Base-by-base conservation (phyloP, 1,140 invertebrate genomes). In the Cryptotermes secundus region DNA sequence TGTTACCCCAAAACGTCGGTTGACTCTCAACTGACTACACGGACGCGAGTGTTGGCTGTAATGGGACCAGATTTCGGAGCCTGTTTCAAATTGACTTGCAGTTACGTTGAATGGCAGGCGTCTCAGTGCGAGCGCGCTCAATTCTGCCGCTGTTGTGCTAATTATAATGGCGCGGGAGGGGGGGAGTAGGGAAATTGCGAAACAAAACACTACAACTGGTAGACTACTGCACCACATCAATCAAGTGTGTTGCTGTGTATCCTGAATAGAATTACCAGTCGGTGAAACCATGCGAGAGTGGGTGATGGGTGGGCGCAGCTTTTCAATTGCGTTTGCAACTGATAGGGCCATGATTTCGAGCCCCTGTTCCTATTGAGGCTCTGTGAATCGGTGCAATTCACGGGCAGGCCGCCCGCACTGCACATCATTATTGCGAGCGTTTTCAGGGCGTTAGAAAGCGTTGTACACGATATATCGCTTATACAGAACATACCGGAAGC, bases 231-330 rank as follows among this genome's bases (percentile, higher is more conserved):
- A 19, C 26, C 59, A 31, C 59, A 72, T 72, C 59, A 72, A 72
- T 72, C 59, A 72, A 72, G 59, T 72, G 59, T 31, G 59, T 72
- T 72, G 59, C 59, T 31, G 59, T 72, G 59, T 72, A 31, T 72
- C 59, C 59, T 72, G 59, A 72, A 72, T 72, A 72, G 59, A 72
- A 72, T 72, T 72, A 72, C 26, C 59, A 72, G n/a, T 26, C 59
- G n/a, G 59, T 72, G 59, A 72, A 72, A 72, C 59, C 59, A 72
- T 72, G 59, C 59, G 59, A n/a, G n/a, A n/a, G 59, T 72, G 59
- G 59, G 59, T 26, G n/a, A n/a, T n/a, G 59, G n/a, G 31, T 12
- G 59, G 59, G 59, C 9, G n/a, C n/a, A n/a, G 59, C 59, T 72
- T 31, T 72, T 72, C 59, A 72, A 72, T 72, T 9, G 59, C 59